phyloP scores from a whole-genome alignment of 2,888 invertebrate species.

The Kuschelorhynchus macadamiae region DNA sequence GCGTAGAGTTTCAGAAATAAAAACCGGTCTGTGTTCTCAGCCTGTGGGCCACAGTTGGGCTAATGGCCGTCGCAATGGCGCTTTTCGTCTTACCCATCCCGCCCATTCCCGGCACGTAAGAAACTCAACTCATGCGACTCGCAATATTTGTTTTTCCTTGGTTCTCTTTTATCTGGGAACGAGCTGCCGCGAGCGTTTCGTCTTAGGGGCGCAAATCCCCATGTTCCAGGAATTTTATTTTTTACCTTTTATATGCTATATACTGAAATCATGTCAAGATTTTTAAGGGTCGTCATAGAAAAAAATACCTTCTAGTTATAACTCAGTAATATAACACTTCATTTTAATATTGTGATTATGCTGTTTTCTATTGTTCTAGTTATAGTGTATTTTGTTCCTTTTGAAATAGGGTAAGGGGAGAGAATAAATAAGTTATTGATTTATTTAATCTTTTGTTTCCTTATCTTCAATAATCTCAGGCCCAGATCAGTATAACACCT shows the following conservation, averaged over 20 bases:
- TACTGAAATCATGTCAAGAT: conserved; percentile 28
- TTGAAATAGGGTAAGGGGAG: too few species aligned
- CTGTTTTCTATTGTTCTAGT: too few species aligned
- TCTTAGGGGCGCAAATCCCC: conserved; percentile 46
- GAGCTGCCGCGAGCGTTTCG: conserved; percentile 42
- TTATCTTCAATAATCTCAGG: too few species aligned
- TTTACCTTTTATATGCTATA: conserved; percentile 43
- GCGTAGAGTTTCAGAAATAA: conserved; percentile 55
- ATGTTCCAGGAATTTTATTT: conserved; percentile 40
- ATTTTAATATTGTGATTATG: too few species aligned
- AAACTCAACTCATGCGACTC: conserved; percentile 69
- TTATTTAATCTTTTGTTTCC: too few species aligned
- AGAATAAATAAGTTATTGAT: too few species aligned
- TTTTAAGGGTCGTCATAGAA: conserved; percentile 33
- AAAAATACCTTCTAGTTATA: not conserved
- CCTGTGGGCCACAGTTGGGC: conserved; percentile 78
- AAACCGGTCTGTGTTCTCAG: conserved; percentile 64
- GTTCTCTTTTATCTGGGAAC: conserved; percentile 45
- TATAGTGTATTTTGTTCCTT: too few species aligned
- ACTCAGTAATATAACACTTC: too few species aligned
- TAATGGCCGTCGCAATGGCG: conserved; percentile 82
- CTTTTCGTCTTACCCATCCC: conserved; percentile 75
- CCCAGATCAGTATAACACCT: too few species aligned
- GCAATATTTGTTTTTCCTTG: conserved; percentile 67
- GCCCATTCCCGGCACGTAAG: conserved; percentile 69